Base-by-base conservation (phyloP, 1,140 invertebrate species). In the Heterodera carotae region DNA sequence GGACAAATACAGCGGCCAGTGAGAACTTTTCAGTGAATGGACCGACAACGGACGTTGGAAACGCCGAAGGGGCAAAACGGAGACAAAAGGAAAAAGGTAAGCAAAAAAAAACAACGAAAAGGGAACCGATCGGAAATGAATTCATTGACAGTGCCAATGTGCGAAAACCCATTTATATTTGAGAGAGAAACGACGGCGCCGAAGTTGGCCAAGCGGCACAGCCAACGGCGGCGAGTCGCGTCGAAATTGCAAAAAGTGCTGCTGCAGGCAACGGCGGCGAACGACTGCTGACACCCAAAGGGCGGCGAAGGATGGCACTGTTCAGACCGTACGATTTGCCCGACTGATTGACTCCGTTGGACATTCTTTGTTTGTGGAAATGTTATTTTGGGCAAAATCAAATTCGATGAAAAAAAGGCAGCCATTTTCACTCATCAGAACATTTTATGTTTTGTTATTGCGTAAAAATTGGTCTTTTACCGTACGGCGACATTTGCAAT, bases 11-110 rank as follows among this genome's bases (percentile, higher is more conserved):
- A 22, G 22, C 48, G 4, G 48, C 18, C 8, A 80, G 33, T 4
- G 78, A 48, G 2, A 34, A 78, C 81, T 39, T 31, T n/a, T 31
- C 18, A 8, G 15, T 18, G 22, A 53, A 53, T 53, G 48, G 48
- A 1, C 48, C 48, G 4, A 53, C 12, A 53, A 22, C 12, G 15
- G 18, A 56, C 5, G 48, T 18, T 18, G 48, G 22, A 15, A 56
- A 5, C 48, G 2, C 18, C 18, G 12, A 22, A 56, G 5, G 12
- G 48, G 48, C 12, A 4, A 15, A 56, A 56, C 48, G 22, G 48
- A 56, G 39, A 43, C 7, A 56, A 56, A 56, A 18, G 48, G 48
- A 18, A 15, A 22, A 56, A 56, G 48, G 48, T 56, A 0, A 56
- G 48, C 12, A 15, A 56, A n/a, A 56, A 18, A 15, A 15, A 56